Evolutionary conservation across 2,797 vertebrate species (phyloP), one percentile per base, ranked within the genome.

Genomic region (Graptemys geographica): DNA sequence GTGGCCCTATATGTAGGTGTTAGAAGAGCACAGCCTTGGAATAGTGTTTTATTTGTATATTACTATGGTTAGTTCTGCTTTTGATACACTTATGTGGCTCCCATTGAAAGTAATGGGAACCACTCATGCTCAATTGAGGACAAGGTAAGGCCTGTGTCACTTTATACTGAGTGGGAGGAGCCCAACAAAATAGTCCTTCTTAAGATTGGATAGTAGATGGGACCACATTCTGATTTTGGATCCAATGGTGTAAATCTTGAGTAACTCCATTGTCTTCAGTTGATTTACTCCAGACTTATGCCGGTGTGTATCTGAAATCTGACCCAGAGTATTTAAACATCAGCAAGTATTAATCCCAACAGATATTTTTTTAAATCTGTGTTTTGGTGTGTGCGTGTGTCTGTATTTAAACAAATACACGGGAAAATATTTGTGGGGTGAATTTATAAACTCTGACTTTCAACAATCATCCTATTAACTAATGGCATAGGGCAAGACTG

Each of bases 11-110:
- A 5, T 76, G 11, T 69, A 74, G 11, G 13, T 89, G 74, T 13
- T 86, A 90, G 62, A 31, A 25, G 37, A 79, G 19, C 8, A 8
- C 2, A 55, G 79, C 28, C 28, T 6, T 31, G 28, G 31, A 72
- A 28, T 49, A 11, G 2, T 65, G 3, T 15, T 7, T 79, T 59
- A 23, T 19, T 91, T 23, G 37, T 74, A 33, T 85, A 53, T 51
- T 59, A 49, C 86, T 47, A 31, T 23, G 5, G n/a, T 33, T 31
- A 44, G 56, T 74, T 79, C 69, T 88, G 37, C 1, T 1, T 41
- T 69, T 5, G 1, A 1, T 87, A n/a, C 59, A 18, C 1, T 0
- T 49, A 69, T 62, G 57, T 0, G 62, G 53, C 19, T 57, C 19
- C 83, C 79, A n/a, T 79, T 41, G 33, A 91, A 80, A 84, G 13